Evolutionary conservation across 2,797 vertebrate genomes (phyloP), one percentile per base, ranked within the genome.

Genomic region (Lepus oiostolus): DNA sequence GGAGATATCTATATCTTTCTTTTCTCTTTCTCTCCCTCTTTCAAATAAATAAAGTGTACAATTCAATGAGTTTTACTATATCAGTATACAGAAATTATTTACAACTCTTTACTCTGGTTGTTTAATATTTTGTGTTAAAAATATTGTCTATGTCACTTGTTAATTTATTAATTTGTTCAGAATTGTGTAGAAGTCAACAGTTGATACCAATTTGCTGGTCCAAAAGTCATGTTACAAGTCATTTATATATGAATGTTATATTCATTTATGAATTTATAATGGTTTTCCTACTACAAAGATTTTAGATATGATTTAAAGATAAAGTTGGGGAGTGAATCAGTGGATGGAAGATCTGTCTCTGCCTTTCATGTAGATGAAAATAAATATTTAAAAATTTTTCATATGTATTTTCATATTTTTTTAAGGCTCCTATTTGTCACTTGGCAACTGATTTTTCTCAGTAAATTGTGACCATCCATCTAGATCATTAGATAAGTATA

Each of bases 21-120:
- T 47, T 47, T 47, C 42, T 47, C 42, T 47, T 58, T 58, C 14
- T 58, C 19, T 58, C 13, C 54, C 54, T 17, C 54, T 58, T 58
- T 21, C 54, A 58, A 21, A 58, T 54, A 13, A 54, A 54, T 60
- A 62, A 93, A 86, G 12, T 74, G 16, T 68, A 3, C 24, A 83
- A 67, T 79, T 95, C 19, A 83, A 28, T 89, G 14, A 2, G 63
- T 95, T 93, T 83, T 86, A 89, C 21, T 65, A 12, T 75, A 71
- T 91, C 42, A 93, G 28, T 84, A 26, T 50, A 70, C 12, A 58
- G 54, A 58, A 58, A 58, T 58, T 58, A 16, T 85, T 74, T 42
- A 77, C n/a, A 30, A 42, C 35, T 88, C 19, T 82, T 93, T 35
- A 35, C 82, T 50, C 26, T 74, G 58, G 5, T 50, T 92, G 38